A percentile compares a stretch with the other conserved stretches of the same genome.
These are phyloP conservation scores for Etheostoma perlongum DNA, from an alignment of 2,797 vertebrate genomes.

Conservation along the genomic window DNA sequence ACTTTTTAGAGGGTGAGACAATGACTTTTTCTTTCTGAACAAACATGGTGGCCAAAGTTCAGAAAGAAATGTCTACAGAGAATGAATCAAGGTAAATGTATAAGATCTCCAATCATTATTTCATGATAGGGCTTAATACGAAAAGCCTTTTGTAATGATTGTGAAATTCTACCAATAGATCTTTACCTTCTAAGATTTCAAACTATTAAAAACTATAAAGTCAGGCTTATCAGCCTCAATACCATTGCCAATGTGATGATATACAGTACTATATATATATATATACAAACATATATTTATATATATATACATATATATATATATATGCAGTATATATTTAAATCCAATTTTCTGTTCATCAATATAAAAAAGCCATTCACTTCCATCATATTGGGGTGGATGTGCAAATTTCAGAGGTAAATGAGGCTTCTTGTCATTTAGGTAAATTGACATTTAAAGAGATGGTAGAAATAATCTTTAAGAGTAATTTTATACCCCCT, in stretches of 20 bases:
- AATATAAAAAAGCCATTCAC: too few species aligned
- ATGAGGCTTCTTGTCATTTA: not conserved
- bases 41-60: slow-evolving; percentile 15
- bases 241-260: too few species aligned
- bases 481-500: not conserved
- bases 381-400: too few species aligned
- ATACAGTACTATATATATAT: too few species aligned
- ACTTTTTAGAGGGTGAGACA: slow-evolving; percentile 9
- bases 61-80: slow-evolving; percentile 5
- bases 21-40: slow-evolving; percentile 10
- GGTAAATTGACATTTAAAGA: not conserved
- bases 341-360: too few species aligned
- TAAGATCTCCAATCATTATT: not conserved
- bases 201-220: not conserved
- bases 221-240: not conserved
- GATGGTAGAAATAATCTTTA: not conserved
- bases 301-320: not conserved
- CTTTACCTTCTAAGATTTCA: not conserved
- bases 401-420: too few species aligned
- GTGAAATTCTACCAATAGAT: not conserved
- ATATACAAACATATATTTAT: not conserved
- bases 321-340: not conserved
- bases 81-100: not conserved
- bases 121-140: not conserved
- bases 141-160: not conserved